Percentiles rank a stretch among this genome's conserved stretches.
Evolutionary conservation across 2,888 invertebrate species (phyloP).

Genomic region (Agrochola macilenta): DNA sequence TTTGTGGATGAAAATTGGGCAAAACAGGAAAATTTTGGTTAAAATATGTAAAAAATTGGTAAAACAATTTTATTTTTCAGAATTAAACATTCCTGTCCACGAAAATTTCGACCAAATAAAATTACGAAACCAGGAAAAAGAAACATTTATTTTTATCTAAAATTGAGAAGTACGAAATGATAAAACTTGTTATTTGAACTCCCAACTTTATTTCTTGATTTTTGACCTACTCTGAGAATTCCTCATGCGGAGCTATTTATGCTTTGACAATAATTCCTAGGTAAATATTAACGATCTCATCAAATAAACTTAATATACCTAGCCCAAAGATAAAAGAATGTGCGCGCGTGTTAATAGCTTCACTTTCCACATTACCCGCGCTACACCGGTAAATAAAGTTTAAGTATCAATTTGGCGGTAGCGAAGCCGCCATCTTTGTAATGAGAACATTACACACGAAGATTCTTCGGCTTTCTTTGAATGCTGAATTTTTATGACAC

Average conservation of each 20-base stretch:
- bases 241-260: neutral
- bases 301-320: neutral
- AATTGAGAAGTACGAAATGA: neutral
- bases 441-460: constrained; percentile 34
- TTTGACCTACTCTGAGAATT: neutral
- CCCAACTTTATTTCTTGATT: constrained; percentile 4
- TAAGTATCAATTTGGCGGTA: constrained; percentile 52
- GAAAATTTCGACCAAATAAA: neutral
- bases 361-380: constrained; percentile 36
- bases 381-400: constrained; percentile 44
- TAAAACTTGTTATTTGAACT: constrained; percentile 13
- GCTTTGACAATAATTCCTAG: neutral
- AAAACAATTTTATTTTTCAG: neutral
- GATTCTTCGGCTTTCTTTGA: constrained; percentile 27
- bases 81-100: neutral
- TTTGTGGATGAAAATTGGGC: no score
- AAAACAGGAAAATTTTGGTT: no score
- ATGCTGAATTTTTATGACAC: constrained; percentile 12
- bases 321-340: constrained; percentile 33
- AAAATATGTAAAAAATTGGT: neutral
- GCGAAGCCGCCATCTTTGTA: constrained; percentile 24
- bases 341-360: constrained; percentile 25
- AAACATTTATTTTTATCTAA: neutral
- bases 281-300: constrained; percentile 21
- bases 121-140: neutral